Percentiles rank a stretch among this genome's conserved stretches.
Conservation (phyloP, 2,797 vertebrate species). For the Danio albolineatus region DNA sequence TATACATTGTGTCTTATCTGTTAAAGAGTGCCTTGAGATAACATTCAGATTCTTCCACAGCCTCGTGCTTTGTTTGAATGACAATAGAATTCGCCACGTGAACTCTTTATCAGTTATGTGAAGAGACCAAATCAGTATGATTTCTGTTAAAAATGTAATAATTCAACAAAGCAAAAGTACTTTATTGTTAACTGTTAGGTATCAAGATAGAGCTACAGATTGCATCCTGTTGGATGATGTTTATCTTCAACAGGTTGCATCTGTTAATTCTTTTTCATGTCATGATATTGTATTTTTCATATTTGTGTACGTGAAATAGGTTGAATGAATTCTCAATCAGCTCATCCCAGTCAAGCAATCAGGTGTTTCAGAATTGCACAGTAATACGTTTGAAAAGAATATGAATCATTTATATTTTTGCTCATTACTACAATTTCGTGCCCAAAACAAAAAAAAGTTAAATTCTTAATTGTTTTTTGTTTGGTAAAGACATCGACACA, state of each 20-base stretch:
- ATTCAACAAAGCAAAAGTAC: not conserved
- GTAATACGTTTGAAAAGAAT: not conserved
- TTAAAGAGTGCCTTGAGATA: constrained; percentile 44
- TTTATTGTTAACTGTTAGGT: not conserved
- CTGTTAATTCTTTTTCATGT: not conserved
- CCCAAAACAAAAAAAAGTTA: constrained; percentile 49
- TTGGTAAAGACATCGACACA: constrained; percentile 42
- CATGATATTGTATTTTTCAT: not conserved
- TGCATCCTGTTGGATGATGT: not conserved
- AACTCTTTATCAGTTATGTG: constrained; percentile 12
- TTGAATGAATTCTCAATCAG: not conserved
- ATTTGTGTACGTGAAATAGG: not conserved
- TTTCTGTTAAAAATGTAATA: not conserved
- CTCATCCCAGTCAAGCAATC: not conserved
- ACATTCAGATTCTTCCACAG: constrained; percentile 42
- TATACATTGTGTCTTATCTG: constrained; percentile 53
- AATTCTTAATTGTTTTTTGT: constrained; percentile 73
- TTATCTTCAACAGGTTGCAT: not conserved
- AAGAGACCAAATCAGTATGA: not conserved
- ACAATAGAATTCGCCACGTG: constrained; percentile 22
- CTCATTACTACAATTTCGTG: constrained; percentile 46
- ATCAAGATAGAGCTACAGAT: not conserved
- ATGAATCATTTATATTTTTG: constrained; percentile 33
- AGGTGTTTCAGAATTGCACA: not conserved
- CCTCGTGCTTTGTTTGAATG: constrained; percentile 19